phyloP scores from a whole-genome alignment of 1,140 invertebrate genomes.

The Diuraphis noxia region DNA sequence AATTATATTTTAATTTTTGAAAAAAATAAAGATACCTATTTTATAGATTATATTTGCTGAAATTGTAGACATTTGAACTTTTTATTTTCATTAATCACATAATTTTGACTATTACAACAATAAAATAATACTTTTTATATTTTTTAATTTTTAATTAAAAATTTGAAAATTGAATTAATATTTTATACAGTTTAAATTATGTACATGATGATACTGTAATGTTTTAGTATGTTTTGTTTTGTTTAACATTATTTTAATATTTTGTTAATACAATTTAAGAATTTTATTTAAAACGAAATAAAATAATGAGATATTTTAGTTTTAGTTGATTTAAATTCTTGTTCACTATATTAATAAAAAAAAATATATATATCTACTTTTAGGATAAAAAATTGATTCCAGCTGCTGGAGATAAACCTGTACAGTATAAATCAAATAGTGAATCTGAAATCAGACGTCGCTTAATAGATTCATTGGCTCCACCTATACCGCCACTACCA shows the following conservation, averaged over 20 bases:
- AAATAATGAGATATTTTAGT: neutral
- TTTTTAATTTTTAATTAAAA: neutral
- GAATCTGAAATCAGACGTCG: slow-evolving; percentile 56
- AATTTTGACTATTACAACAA: too few relatives aligned
- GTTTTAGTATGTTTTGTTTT: neutral
- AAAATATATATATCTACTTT: too few relatives aligned
- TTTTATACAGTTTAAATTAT: neutral
- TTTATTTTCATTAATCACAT: too few relatives aligned
- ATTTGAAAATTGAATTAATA: neutral
- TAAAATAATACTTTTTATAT: too few relatives aligned
- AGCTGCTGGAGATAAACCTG: slow-evolving; percentile 35
- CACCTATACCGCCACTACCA: slow-evolving; percentile 58
- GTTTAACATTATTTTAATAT: neutral
- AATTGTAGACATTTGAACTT: too few relatives aligned
- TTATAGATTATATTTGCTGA: too few relatives aligned
- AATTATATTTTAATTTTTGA: too few relatives aligned
- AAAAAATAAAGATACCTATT: too few relatives aligned
- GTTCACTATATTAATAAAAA: neutral
- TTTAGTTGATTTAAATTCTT: neutral
- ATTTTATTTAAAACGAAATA: neutral
- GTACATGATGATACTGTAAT: neutral
- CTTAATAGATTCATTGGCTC: slow-evolving; percentile 56
- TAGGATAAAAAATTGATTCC: slow-evolving; percentile 38
- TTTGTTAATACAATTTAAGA: neutral
- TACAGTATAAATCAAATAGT: slow-evolving; percentile 54